Conservation (phyloP, 2,888 invertebrate species). For the Oscheius sp. region DNA sequence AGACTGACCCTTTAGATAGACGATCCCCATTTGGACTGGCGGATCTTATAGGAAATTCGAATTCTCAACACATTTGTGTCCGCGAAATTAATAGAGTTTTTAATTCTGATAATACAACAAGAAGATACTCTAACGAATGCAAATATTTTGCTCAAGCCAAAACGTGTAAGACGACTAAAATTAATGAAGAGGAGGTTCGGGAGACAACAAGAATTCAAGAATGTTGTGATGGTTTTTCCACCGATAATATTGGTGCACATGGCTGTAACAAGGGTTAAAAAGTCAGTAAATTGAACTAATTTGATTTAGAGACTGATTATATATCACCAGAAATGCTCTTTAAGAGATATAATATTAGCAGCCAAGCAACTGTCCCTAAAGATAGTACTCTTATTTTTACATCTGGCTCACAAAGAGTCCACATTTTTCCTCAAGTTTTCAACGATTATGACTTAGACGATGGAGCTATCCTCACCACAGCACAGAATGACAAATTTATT, state of each 20-base stretch:
- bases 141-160: not conserved
- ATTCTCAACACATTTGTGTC: slow-evolving; percentile 17
- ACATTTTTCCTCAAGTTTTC: not conserved
- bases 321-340: not conserved
- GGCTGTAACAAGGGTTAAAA: slow-evolving; percentile 12
- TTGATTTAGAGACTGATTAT: not conserved
- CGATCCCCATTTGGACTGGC: slow-evolving; percentile 7
- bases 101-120: not conserved
- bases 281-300: not conserved
- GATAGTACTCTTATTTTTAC: not conserved
- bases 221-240: slow-evolving; percentile 21
- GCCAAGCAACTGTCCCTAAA: not conserved
- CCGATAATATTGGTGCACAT: not conserved
- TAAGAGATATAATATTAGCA: not conserved
- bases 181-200: not conserved
- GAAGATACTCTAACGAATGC: not conserved
- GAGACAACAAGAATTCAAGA: slow-evolving; percentile 24
- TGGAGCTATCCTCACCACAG: not conserved
- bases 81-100: slow-evolving; percentile 1
- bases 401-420: not conserved
- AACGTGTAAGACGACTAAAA: not conserved
- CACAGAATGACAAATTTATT: not conserved
- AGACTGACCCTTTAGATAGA: not conserved
- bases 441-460: slow-evolving; percentile 17
- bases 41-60: not conserved